Conservation (phyloP, 2,888 invertebrate species). For the Hipparchia sbordonii region DNA sequence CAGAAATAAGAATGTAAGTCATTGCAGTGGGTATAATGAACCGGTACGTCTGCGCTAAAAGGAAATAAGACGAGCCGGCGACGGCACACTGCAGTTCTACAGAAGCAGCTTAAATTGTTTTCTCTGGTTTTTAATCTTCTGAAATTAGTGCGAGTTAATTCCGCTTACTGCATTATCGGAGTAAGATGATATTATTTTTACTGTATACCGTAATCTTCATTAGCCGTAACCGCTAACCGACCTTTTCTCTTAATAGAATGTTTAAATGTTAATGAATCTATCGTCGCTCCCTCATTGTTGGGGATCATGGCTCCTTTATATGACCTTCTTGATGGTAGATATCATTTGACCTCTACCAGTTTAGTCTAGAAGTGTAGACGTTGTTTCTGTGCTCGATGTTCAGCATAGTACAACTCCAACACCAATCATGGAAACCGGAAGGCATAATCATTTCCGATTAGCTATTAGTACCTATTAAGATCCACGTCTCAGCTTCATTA, state of each 20-base stretch:
- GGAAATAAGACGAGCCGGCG: constrained; percentile 47
- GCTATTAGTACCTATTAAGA: too few relatives aligned
- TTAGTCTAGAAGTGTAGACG: too few relatives aligned
- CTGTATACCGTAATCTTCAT: constrained; percentile 34
- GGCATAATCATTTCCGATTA: too few relatives aligned
- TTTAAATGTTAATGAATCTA: constrained; percentile 11
- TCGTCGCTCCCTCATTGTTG: background rate
- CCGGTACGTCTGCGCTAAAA: constrained; percentile 46
- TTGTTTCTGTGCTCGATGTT: too few relatives aligned
- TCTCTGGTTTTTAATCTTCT: constrained; percentile 36
- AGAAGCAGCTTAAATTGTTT: constrained; percentile 38
- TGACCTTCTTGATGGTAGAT: too few relatives aligned
- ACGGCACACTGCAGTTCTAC: constrained; percentile 33
- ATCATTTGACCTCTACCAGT: too few relatives aligned
- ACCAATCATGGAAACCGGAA: too few relatives aligned
- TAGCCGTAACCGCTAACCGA: constrained; percentile 32
- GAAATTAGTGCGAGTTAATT: constrained; percentile 37
- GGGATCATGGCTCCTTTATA: too few relatives aligned
- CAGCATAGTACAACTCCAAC: too few relatives aligned
- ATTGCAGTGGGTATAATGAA: constrained; percentile 56
- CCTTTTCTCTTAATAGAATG: constrained; percentile 22
- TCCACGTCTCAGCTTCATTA: too few relatives aligned
- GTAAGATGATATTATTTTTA: constrained; percentile 34
- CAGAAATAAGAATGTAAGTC: constrained; percentile 52
- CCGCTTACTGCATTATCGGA: constrained; percentile 34